Conservation (phyloP, 2,797 vertebrate species). For the Coilia nasus region DNA sequence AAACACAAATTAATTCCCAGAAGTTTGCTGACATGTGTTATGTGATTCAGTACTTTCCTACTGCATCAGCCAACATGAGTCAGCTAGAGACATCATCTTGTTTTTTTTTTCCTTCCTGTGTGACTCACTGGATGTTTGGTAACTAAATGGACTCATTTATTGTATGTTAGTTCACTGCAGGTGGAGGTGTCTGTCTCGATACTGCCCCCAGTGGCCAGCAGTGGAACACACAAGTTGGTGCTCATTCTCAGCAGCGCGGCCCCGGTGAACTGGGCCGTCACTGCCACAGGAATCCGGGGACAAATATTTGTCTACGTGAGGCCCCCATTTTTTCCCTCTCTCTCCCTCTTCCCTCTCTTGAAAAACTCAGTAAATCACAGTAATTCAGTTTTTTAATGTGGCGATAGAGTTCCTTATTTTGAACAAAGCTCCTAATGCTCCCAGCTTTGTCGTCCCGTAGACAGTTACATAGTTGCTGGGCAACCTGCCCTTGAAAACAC, state of each 20-base stretch:
- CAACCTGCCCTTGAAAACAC: conserved; percentile 13
- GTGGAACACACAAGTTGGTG: conserved; percentile 60
- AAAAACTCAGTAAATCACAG: neutral
- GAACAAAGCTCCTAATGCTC: conserved; percentile 11
- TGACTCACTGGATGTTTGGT: conserved; percentile 23
- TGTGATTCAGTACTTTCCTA: neutral
- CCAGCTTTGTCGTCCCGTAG: neutral
- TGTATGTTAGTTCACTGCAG: conserved; percentile 67
- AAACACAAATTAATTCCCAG: neutral
- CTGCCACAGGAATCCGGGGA: conserved; percentile 66
- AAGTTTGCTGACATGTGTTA: neutral
- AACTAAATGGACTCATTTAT: conserved; percentile 5
- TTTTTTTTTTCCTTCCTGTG: neutral
- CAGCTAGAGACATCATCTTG: neutral
- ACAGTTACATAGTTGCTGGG: conserved; percentile 27
- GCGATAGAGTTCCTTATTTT: neutral
- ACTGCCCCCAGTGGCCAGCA: conserved; percentile 55
- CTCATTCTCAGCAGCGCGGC: conserved; percentile 75
- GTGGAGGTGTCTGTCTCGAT: conserved; percentile 75
- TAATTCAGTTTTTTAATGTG: neutral
- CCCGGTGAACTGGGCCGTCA: conserved; percentile 75
- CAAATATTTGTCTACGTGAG: conserved; percentile 73
- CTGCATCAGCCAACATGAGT: neutral
- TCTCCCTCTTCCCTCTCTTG: neutral
- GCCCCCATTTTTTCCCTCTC: neutral